Evolutionary conservation across 2,888 invertebrate genomes (phyloP).

Genomic region (Polyploca ridens): DNA sequence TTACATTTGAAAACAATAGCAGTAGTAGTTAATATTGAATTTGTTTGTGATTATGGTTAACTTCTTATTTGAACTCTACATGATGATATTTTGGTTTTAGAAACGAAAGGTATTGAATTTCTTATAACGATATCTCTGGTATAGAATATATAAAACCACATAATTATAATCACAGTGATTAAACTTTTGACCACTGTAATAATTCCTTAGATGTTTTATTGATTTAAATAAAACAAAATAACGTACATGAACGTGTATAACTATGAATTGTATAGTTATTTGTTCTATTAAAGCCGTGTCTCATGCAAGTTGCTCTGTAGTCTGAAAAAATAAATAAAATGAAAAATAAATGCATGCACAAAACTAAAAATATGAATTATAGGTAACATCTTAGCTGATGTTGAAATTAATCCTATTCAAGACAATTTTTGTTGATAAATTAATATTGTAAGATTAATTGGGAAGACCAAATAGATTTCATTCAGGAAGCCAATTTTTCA

Average conservation of each 20-base stretch:
- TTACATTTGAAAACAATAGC: constrained; percentile 29
- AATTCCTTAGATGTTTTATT: neutral
- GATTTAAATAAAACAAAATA: constrained; percentile 17
- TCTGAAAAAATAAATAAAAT: constrained; percentile 66
- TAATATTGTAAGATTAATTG: neutral
- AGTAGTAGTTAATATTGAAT: constrained; percentile 14
- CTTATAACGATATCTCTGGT: neutral
- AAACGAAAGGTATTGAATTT: too few relatives aligned
- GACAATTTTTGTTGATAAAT: neutral
- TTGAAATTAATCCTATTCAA: neutral
- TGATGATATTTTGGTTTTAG: too few relatives aligned
- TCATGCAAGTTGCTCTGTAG: constrained; percentile 73
- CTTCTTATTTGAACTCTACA: neutral
- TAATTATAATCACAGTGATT: too few relatives aligned
- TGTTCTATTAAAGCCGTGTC: constrained; percentile 72
- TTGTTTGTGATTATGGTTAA: neutral
- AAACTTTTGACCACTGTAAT: too few relatives aligned
- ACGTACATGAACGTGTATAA: constrained; percentile 77
- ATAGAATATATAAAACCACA: too few relatives aligned
- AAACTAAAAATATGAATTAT: constrained; percentile 21
- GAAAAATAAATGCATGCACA: constrained; percentile 59
- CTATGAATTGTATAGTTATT: constrained; percentile 66
- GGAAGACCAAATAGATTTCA: constrained; percentile 18
- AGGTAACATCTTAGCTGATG: neutral
- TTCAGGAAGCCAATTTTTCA: constrained; percentile 18